Evolutionary conservation across 2,888 invertebrate genomes (phyloP).

Genomic region (Hyles lineata): DNA sequence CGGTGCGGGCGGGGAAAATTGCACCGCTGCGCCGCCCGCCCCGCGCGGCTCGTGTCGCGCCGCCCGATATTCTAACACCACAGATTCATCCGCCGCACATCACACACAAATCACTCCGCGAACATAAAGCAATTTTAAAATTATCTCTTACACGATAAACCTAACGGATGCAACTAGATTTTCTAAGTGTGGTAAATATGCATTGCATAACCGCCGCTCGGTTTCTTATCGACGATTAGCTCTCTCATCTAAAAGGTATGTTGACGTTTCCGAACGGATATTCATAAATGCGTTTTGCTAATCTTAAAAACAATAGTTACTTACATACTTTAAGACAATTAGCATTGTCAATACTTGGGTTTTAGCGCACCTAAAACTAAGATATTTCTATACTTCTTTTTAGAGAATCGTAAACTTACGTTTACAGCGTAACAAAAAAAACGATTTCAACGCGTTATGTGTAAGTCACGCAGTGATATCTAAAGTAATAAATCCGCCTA

Average conservation of each 20-base stretch:
- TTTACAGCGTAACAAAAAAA: background rate
- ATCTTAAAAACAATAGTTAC: constrained; percentile 18
- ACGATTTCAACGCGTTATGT: constrained; percentile 16
- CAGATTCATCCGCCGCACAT: constrained; percentile 14
- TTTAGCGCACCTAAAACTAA: background rate
- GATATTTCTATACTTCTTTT: background rate
- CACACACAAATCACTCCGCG: constrained; percentile 4
- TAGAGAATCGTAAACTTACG: background rate
- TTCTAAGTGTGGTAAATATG: background rate
- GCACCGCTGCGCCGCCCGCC: constrained; percentile 63
- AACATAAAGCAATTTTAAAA: background rate
- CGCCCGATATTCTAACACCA: constrained; percentile 32
- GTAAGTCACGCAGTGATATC: background rate
- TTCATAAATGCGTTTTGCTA: constrained; percentile 7
- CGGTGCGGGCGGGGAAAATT: constrained; percentile 79
- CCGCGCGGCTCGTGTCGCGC: constrained; percentile 55
- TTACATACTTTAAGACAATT: constrained; percentile 28
- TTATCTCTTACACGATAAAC: background rate
- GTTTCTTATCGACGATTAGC: constrained; percentile 8
- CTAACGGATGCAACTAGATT: background rate
- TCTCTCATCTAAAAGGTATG: constrained; percentile 14
- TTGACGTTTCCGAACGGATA: constrained; percentile 4
- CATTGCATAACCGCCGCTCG: constrained; percentile 2
- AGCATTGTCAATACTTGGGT: background rate
- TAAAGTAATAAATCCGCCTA: background rate